Conservation (phyloP, 2,888 invertebrate genomes). For the Leucophora obtusa region DNA sequence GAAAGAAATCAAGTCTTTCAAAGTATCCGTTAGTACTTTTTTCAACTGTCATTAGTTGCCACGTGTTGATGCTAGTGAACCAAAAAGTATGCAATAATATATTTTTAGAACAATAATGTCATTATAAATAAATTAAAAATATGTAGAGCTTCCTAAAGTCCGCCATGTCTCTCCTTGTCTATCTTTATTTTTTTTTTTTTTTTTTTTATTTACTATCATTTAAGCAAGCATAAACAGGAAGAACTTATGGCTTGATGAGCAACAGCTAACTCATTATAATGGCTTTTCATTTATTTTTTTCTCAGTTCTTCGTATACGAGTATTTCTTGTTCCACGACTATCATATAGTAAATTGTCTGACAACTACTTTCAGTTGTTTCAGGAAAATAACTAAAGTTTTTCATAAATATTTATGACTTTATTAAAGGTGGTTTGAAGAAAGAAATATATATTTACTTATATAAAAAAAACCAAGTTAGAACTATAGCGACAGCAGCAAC, state of each 20-base stretch:
- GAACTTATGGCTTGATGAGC: conserved; percentile 65
- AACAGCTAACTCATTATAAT: conserved; percentile 65
- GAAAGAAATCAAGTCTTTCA: too few relatives aligned
- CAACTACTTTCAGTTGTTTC: conserved; percentile 6
- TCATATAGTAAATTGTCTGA: conserved; percentile 29
- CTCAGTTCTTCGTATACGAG: conserved; percentile 3
- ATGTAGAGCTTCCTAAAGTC: too few relatives aligned
- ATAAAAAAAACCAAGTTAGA: conserved; percentile 33
- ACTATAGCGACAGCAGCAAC: conserved; percentile 20
- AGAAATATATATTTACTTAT: conserved; percentile 14
- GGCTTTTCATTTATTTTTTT: conserved; percentile 50
- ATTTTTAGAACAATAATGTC: too few relatives aligned
- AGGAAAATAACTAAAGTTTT: conserved; percentile 67
- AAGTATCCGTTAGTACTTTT: too few relatives aligned
- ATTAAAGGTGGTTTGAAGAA: conserved; percentile 71
- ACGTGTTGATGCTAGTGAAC: too few relatives aligned
- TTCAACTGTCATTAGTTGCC: too few relatives aligned
- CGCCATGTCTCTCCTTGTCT: background rate
- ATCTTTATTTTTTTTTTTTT: conserved; percentile 8
- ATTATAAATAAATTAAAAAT: too few relatives aligned
- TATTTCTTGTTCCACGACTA: background rate
- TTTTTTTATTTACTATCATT: conserved; percentile 54
- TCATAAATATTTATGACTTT: conserved; percentile 79
- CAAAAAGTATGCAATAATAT: too few relatives aligned
- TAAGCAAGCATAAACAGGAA: conserved; percentile 62